Evolutionary conservation across 1,140 invertebrate genomes (phyloP).

Genomic region (Pseudomyrmex concolor): DNA sequence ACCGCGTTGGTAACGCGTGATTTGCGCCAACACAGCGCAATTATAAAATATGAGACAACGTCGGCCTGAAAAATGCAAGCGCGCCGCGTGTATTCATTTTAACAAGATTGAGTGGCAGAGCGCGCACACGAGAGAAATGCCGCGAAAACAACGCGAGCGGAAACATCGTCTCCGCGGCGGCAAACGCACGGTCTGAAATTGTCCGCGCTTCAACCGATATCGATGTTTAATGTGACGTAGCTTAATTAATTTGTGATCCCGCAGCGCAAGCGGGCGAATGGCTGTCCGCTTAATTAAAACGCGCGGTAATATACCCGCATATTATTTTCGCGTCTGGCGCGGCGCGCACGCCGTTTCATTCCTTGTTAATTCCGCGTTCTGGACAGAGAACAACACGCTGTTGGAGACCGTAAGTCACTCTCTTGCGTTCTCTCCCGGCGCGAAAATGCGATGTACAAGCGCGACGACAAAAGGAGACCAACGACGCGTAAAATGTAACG

Average conservation of each 20-base stretch:
- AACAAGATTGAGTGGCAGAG: slow-evolving; percentile 1
- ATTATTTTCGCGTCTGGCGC: slow-evolving; percentile 38
- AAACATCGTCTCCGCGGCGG: neutral
- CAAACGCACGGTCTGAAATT: slow-evolving; percentile 30
- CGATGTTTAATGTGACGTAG: slow-evolving; percentile 28
- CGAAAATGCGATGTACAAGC: neutral
- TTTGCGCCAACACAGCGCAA: slow-evolving; percentile 39
- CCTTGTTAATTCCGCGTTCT: slow-evolving; percentile 39
- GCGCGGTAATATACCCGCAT: slow-evolving; percentile 38
- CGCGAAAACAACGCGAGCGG: neutral
- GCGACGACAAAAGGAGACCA: too few relatives aligned
- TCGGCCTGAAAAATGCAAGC: slow-evolving; percentile 43
- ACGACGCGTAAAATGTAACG: neutral
- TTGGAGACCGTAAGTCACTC: slow-evolving; percentile 35
- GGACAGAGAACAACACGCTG: slow-evolving; percentile 37
- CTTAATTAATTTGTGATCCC: slow-evolving; percentile 41
- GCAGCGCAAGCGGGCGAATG: neutral
- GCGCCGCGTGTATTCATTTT: slow-evolving; percentile 5
- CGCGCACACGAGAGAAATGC: neutral
- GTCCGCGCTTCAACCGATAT: slow-evolving; percentile 37
- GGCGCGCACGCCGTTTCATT: slow-evolving; percentile 10
- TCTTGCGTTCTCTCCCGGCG: neutral
- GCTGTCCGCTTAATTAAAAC: slow-evolving; percentile 43
- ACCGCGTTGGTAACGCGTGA: slow-evolving; percentile 43
- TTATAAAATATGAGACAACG: slow-evolving; percentile 51